Percentiles rank a stretch among this genome's conserved stretches.
These are phyloP conservation scores for Panthera tigris DNA, from an alignment of 2,113 vertebrate genomes.

Conservation along the genomic window DNA sequence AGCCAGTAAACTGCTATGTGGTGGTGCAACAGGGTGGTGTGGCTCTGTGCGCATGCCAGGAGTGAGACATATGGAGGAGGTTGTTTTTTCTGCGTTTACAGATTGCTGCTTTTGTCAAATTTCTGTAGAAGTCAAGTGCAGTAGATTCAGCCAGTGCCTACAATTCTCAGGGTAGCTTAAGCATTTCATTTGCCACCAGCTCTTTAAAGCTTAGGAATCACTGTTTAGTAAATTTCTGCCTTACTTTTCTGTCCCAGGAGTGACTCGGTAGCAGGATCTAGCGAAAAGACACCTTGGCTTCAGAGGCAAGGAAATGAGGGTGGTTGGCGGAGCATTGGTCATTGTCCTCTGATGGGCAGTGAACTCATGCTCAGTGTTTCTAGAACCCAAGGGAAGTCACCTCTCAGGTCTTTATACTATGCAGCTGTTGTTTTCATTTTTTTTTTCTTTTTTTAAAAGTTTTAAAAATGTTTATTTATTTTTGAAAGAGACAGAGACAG, in stretches of 20 bases:
- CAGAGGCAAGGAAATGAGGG: not conserved
- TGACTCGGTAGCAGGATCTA: not conserved
- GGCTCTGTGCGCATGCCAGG: not conserved
- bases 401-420: not conserved
- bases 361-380: not conserved
- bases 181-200: not conserved
- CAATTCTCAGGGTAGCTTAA: not conserved
- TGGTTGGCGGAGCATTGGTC: not conserved
- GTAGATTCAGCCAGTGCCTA: not conserved
- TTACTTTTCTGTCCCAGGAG: not conserved
- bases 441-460: too few relatives aligned
- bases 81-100: not conserved
- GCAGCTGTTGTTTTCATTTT: not conserved
- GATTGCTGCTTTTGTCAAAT: not conserved
- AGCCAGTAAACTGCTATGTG: not conserved
- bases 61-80: not conserved
- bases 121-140: conserved; percentile 31
- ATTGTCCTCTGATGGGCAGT: not conserved
- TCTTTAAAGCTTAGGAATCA: not conserved
- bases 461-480: too few relatives aligned
- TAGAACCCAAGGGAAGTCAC: not conserved
- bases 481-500: too few relatives aligned
- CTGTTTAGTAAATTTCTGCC: not conserved
- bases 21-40: accelerated
- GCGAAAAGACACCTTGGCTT: not conserved